Base-by-base conservation (phyloP, 2,113 vertebrate genomes). In the Nymphicus hollandicus region DNA sequence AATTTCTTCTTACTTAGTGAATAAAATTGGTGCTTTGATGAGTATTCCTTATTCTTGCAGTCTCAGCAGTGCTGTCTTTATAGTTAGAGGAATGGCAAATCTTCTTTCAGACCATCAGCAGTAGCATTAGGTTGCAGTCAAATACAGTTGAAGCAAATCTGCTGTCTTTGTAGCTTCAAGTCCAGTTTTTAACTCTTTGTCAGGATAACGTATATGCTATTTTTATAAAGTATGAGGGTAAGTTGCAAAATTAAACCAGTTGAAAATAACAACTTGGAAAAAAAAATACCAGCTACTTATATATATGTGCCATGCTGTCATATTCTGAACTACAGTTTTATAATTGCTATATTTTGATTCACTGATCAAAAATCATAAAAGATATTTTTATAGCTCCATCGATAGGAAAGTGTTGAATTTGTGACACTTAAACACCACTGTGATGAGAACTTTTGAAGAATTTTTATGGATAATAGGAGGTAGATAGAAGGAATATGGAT, bases 11-110 rank as follows among this genome's bases (percentile, higher is more conserved):
- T 88, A 55, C 49, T 83, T 85, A 15, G 31, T 89, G 53, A 94
- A 88, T 78, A 89, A 96, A 96, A 93, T 63, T 39, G 37, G 33
- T 81, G 24, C 43, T 91, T 93, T 93, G 56, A 96, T 86, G 28
- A 91, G 50, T 68, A 79, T 91, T 91, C 49, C 37, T 78, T 94
- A 80, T 77, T 93, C 82, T 89, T 95, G 89, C 81, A 90, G 41
- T 89, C 47, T 95, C 92, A 95, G 71, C 90, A 84, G 28, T 43
- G 35, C 27, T 93, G 58, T 92, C 81, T 80, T 82, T 94, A 72
- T 33, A 83, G 39, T 85, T 78, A 80, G 18, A 93, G 58, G 27
- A 93, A 94, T n/a, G 35, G 46, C 80, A 89, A 91, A 95, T 95
- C 66, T 95, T 93, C 70, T 95, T 79, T 94, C 35, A 93, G 50